Percentiles rank a stretch among this genome's conserved stretches.
These are phyloP conservation scores for Monopterus albus DNA, from an alignment of 2,113 vertebrate species.

Conservation along the genomic window DNA sequence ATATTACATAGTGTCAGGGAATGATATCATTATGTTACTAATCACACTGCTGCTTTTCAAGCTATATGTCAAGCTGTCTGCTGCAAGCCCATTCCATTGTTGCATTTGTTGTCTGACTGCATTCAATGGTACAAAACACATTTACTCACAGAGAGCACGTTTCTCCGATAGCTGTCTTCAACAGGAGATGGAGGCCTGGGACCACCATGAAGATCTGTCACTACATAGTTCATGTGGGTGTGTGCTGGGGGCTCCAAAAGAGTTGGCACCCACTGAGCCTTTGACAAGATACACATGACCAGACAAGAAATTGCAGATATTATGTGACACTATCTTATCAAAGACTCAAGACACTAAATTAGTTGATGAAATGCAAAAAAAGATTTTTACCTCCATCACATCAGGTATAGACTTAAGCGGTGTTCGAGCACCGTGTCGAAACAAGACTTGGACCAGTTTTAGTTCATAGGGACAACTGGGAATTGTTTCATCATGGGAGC, in stretches of 20 bases:
- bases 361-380: background rate
- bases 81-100: too few species aligned
- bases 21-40: background rate
- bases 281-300: background rate
- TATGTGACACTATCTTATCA: background rate
- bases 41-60: background rate
- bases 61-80: background rate
- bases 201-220: slow-evolving; percentile 88
- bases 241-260: slow-evolving; percentile 87
- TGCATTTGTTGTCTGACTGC: background rate
- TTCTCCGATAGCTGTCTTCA: slow-evolving; percentile 84
- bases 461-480: slow-evolving; percentile 75
- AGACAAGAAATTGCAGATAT: background rate
- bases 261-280: slow-evolving; percentile 88
- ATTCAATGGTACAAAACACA: slow-evolving; percentile 14
- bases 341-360: background rate
- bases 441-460: slow-evolving; percentile 89
- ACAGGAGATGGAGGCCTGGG: slow-evolving; percentile 83
- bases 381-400: slow-evolving; percentile 81
- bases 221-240: slow-evolving; percentile 86
- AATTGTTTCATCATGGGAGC: background rate
- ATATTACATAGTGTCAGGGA: background rate
- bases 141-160: slow-evolving; percentile 74
- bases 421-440: slow-evolving; percentile 91
- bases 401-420: slow-evolving; percentile 88